Evolutionary conservation across 2,888 invertebrate genomes (phyloP).

Genomic region (Cerastis rubricosa): DNA sequence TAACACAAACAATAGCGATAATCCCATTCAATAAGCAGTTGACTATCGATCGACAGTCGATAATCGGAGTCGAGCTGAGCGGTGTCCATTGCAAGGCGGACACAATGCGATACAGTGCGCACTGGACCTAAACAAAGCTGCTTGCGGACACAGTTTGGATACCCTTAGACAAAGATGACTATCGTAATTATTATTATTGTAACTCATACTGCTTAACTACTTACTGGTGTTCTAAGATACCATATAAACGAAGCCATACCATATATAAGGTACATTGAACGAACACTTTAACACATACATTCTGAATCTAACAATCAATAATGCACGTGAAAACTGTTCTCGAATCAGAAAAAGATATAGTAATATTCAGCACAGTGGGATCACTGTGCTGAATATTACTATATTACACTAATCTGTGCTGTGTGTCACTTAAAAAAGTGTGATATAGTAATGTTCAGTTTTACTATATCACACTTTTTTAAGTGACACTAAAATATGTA

Average conservation of each 20-base stretch:
- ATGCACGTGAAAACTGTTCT: neutral
- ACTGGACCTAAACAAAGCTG: constrained; percentile 81
- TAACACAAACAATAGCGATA: constrained; percentile 63
- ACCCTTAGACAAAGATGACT: constrained; percentile 43
- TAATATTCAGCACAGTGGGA: neutral
- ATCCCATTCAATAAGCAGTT: constrained; percentile 62
- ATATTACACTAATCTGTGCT: too few relatives aligned
- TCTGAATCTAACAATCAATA: neutral
- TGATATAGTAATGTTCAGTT: too few relatives aligned
- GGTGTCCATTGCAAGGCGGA: constrained; percentile 63
- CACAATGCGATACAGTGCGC: constrained; percentile 73
- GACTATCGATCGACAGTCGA: constrained; percentile 57
- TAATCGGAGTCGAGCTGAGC: constrained; percentile 53
- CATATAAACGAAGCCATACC: too few relatives aligned
- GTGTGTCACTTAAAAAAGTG: too few relatives aligned
- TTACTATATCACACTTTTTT: too few relatives aligned
- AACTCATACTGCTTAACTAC: neutral
- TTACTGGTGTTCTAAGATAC: too few relatives aligned
- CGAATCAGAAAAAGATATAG: neutral
- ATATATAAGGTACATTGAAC: neutral
- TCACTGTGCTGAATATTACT: too few relatives aligned
- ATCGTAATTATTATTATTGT: neutral
- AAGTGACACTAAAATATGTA: too few relatives aligned
- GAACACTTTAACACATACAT: neutral
- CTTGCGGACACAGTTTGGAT: constrained; percentile 70